A percentile compares a stretch with the other conserved stretches of the same genome.
Conservation (phyloP, 92 coral and sea anemone species). For the Plumapathes pennacea region DNA sequence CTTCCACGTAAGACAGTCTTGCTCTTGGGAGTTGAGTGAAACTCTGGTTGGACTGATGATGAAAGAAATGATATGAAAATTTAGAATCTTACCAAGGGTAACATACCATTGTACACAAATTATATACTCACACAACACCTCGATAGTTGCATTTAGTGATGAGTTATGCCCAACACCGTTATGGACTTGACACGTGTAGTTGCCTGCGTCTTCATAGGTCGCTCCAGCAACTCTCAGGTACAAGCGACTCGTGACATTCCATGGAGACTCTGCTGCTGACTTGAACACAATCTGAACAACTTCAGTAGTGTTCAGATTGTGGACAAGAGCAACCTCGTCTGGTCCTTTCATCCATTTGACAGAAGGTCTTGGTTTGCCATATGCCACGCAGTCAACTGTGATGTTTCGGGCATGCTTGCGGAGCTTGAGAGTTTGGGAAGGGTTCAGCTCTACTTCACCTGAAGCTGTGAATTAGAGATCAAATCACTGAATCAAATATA, state of each 20-base stretch:
- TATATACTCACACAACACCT: constrained; percentile 38
- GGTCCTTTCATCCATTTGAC: constrained; percentile 10
- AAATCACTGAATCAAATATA: too few species aligned
- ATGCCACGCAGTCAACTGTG: constrained; percentile 12
- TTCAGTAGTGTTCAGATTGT: neutral
- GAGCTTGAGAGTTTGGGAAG: constrained; percentile 8
- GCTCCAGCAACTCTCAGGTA: constrained; percentile 18
- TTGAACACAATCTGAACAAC: constrained; percentile 2
- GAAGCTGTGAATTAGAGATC: neutral
- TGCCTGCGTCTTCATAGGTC: constrained; percentile 23
- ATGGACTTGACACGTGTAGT: constrained; percentile 31
- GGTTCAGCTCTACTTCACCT: constrained; percentile 1
- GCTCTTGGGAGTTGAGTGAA: constrained; percentile 3
- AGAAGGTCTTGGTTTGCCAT: constrained; percentile 16
- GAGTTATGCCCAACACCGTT: constrained; percentile 10
- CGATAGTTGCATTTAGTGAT: neutral
- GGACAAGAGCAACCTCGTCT: neutral
- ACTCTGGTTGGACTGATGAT: constrained; percentile 56
- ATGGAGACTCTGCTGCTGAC: neutral
- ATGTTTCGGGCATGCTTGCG: constrained; percentile 7
- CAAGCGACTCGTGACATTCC: constrained; percentile 16
- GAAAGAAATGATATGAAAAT: too few species aligned
- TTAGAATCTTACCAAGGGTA: too few species aligned
- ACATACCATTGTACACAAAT: too few species aligned
- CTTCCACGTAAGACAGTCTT: constrained; percentile 1